Evolutionary conservation across 1,140 invertebrate species (phyloP).

Genomic region (Rhopalosiphum maidis): DNA sequence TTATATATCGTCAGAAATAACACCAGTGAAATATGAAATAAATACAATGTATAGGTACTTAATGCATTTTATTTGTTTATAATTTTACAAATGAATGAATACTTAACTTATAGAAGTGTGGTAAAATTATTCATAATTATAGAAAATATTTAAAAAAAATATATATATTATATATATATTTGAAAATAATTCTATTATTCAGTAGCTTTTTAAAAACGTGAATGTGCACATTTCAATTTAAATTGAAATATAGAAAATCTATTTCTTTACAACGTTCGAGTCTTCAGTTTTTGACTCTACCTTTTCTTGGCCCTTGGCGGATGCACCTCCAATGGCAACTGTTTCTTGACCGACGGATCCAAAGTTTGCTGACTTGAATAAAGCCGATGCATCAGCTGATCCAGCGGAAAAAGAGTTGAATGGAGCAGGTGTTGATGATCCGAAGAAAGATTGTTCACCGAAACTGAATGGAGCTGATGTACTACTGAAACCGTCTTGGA

Average conservation of each 20-base stretch:
- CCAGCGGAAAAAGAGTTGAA: neutral
- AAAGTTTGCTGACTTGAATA: neutral
- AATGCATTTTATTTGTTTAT: conserved; percentile 19
- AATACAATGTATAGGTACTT: neutral
- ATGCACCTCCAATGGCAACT: neutral
- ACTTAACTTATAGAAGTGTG: neutral
- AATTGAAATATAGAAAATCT: neutral
- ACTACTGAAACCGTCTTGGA: conserved; percentile 10
- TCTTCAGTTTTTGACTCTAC: conserved; percentile 41
- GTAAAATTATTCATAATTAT: neutral
- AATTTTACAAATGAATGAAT: conserved; percentile 31
- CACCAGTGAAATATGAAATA: neutral
- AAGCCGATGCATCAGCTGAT: conserved; percentile 5
- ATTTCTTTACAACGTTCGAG: conserved; percentile 6
- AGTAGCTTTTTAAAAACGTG: neutral
- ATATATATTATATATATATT: neutral
- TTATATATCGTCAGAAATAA: neutral
- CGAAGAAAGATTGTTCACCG: conserved; percentile 22
- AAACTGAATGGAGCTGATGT: conserved; percentile 31
- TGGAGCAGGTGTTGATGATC: conserved; percentile 40
- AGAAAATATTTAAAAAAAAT: neutral
- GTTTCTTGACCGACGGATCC: conserved; percentile 11
- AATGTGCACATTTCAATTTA: neutral
- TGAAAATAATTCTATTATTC: neutral
- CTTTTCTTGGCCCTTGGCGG: neutral